Evolutionary conservation across 2,113 vertebrate genomes (phyloP).

Genomic region (Megatriorchis doriae): DNA sequence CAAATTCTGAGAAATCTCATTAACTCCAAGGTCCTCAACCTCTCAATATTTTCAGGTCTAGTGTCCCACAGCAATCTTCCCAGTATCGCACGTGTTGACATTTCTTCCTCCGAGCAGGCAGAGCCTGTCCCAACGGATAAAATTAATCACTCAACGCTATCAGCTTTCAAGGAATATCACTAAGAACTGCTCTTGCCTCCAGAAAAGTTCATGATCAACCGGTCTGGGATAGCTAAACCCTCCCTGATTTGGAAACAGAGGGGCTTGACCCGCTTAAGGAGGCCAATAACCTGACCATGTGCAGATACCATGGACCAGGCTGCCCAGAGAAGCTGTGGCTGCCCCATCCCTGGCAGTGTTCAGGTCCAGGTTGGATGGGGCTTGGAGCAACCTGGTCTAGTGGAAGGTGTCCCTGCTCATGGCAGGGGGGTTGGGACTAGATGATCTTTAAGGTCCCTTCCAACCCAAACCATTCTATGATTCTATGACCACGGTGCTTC

Average conservation of each 20-base stretch:
- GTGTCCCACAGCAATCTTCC: background rate
- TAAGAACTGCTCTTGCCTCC: background rate
- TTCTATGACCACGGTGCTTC: no score
- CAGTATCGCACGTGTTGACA: background rate
- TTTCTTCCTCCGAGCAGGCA: background rate
- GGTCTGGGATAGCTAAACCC: background rate
- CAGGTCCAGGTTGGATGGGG: no score
- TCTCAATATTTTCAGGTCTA: background rate
- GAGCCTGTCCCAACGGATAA: background rate
- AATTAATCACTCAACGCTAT: background rate
- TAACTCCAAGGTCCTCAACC: background rate
- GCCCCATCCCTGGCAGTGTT: no score
- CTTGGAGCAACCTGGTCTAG: no score
- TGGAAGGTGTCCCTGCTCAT: no score
- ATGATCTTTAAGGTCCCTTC: no score
- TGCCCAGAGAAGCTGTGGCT: rapidly evolving
- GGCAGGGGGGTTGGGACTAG: no score
- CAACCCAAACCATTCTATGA: no score
- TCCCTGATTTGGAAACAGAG: background rate
- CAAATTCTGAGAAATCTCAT: slow-evolving; percentile 17
- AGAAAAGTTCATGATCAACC: background rate
- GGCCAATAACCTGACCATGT: rapidly evolving
- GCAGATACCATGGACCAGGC: rapidly evolving
- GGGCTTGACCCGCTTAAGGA: background rate
- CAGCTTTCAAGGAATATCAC: background rate